Evolutionary conservation across 2,888 invertebrate species (phyloP), one percentile per base, ranked within the genome.

Genomic region (Ypsolopha sequella): DNA sequence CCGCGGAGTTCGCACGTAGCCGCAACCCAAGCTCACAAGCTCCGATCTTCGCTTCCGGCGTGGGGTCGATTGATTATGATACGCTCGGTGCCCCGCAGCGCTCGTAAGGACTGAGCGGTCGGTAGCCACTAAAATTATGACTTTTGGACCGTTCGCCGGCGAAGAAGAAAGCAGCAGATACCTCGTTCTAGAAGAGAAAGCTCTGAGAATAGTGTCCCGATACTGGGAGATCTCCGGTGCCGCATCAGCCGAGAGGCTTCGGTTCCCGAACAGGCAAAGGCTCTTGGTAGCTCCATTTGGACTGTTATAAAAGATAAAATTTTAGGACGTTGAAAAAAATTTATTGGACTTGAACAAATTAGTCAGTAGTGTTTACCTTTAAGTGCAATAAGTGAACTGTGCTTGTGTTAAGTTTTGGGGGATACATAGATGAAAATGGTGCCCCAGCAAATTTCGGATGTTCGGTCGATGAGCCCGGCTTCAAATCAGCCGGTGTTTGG

Each of bases 401-500:
- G 82, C 76, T 76, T 58, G 55, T 55, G 57, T 56, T 56, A 54
- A 49, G 56, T 52, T 47, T 65, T 70, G 34, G 36, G 44, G 36
- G 44, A 51, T 73, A 72, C 68, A 78, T 79, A 72, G 72, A 76
- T 67, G 70, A 85, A 78, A 82, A 93, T 93, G 93, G 92, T 93
- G 89, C 93, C 93, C 65, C 92, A 92, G 80, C 92, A 92, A 87
- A 79, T 88, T 68, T 85, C 87, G 75, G 85, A 87, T 72, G 86
- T 85, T 64, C 72, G 88, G 69, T 87, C 88, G 63, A 80, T 88
- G 78, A 88, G 89, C 62, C 90, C 90, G 54, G 87, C 90, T 52
- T 88, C 89, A 70, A 89, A 89, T 76, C 85, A 88, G 62, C 91
- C 92, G 60, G 89, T 94, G 71, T 97, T 97, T 86, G 97, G 97